A percentile compares a stretch with the other conserved stretches of the same genome.
Evolutionary conservation across 2,797 vertebrate genomes (phyloP).

Genomic region (Chloroceryle amazona): DNA sequence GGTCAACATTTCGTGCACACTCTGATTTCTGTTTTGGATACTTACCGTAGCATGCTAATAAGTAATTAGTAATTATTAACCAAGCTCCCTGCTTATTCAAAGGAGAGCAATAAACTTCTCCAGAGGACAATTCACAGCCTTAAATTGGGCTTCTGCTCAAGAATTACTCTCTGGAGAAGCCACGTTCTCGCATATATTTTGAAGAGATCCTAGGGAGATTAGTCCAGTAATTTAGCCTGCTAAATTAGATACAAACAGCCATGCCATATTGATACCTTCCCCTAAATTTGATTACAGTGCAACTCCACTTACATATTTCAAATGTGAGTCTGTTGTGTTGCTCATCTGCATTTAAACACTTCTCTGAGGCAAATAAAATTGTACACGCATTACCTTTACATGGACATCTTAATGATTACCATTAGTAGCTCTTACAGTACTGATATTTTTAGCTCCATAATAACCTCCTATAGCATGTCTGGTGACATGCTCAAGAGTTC

Average conservation of each 20-base stretch:
- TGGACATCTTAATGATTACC: not conserved
- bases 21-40: not conserved
- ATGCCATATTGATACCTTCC: not conserved
- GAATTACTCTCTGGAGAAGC: conserved; percentile 42
- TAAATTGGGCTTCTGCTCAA: conserved; percentile 8
- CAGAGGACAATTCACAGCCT: conserved; percentile 2
- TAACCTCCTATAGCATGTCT: not conserved
- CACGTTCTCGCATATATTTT: not conserved
- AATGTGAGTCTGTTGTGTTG: not conserved
- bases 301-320: conserved; percentile 24
- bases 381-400: not conserved
- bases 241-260: conserved; percentile 38
- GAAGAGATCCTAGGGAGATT: conserved; percentile 37
- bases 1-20: not conserved
- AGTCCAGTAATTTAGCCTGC: conserved; percentile 40
- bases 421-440: not conserved
- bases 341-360: conserved; percentile 40
- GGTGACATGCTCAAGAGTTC: not conserved
- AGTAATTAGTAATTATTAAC: conserved; percentile 17
- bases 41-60: not conserved
- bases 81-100: not conserved
- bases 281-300: not conserved
- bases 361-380: conserved; percentile 31
- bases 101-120: conserved; percentile 31
- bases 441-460: not conserved